Evolutionary conservation across 2,797 vertebrate genomes (phyloP).

Genomic region (Sarcoramphus papa): DNA sequence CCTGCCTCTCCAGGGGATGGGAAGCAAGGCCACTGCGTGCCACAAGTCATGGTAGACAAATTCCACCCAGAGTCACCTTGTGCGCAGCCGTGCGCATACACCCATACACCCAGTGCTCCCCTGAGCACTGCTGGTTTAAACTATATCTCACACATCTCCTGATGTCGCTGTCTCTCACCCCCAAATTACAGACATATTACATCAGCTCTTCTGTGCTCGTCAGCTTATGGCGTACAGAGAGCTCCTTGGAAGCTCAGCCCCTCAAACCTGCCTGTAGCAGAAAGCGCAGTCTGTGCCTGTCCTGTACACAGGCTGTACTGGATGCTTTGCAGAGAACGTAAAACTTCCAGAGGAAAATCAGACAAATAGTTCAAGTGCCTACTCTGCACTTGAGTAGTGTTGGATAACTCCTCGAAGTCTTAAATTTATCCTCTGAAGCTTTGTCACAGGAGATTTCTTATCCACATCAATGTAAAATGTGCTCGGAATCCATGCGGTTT

Average conservation of each 20-base stretch:
- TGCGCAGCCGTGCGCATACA: no score
- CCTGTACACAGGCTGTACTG: not conserved
- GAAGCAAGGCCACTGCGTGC: not conserved
- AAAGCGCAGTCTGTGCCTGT: not conserved
- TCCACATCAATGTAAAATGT: fast-evolving
- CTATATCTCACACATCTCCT: not conserved
- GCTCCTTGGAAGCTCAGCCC: not conserved
- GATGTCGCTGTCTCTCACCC: not conserved
- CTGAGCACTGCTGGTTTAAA: not conserved
- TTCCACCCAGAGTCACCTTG: not conserved
- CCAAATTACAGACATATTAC: not conserved
- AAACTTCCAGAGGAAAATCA: not conserved
- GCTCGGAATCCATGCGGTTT: not conserved
- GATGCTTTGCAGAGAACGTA: not conserved
- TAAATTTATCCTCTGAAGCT: not conserved
- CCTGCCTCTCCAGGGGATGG: not conserved
- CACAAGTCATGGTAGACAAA: not conserved
- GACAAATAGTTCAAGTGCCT: not conserved
- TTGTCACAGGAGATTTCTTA: not conserved
- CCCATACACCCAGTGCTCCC: not conserved
- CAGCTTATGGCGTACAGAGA: not conserved
- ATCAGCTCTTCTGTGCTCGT: not conserved
- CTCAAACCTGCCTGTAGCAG: not conserved
- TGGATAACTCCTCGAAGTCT: not conserved
- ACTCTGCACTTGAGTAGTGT: not conserved